Conservation (phyloP, 2,113 vertebrate species). For the Tonatia bakeri region DNA sequence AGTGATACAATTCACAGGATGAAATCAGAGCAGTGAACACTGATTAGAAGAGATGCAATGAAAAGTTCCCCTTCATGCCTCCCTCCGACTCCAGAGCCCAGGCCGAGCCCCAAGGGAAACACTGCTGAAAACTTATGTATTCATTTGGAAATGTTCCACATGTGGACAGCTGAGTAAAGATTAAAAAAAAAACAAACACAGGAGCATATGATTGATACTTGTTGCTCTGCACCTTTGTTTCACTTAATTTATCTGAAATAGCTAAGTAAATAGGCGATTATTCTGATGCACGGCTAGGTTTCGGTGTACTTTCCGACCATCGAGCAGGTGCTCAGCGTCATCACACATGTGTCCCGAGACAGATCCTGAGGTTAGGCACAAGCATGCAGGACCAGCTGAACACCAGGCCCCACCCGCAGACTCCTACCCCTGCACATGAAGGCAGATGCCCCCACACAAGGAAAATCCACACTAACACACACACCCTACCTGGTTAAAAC, state of each 20-base stretch:
- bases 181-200: neutral
- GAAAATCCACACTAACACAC: neutral
- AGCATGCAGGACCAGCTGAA: neutral
- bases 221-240: neutral
- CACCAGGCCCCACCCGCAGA: neutral
- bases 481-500: neutral
- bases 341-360: neutral
- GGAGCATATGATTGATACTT: neutral
- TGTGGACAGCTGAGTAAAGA: neutral
- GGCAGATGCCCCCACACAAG: neutral
- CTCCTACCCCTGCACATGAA: neutral
- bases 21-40: neutral
- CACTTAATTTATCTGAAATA: neutral
- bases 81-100: neutral
- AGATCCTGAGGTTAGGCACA: neutral
- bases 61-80: neutral
- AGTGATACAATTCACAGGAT: neutral
- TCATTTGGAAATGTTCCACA: neutral
- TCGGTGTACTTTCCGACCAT: neutral
- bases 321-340: neutral
- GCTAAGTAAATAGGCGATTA: neutral
- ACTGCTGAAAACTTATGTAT: neutral
- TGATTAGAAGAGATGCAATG: neutral
- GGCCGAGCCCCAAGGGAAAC: neutral
- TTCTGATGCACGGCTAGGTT: neutral